Base-by-base conservation (phyloP, 2,113 vertebrate species). In the Martes martes region DNA sequence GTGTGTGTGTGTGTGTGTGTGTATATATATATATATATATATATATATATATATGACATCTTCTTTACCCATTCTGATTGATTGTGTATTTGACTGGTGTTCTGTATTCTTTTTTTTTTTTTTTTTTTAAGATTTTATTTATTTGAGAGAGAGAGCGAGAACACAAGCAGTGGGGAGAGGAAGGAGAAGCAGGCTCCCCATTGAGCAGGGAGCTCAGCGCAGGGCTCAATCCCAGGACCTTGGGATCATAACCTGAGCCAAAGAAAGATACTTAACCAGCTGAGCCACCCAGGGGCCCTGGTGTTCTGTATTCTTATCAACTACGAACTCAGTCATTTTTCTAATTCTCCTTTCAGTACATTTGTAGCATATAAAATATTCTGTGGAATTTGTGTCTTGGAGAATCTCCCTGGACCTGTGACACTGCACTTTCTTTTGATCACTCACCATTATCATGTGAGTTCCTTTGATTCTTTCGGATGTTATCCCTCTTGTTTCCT, bases 1-100 rank as follows among this genome's bases (percentile, higher is more conserved):
- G 4, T 15, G 1, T 52, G 4, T 52, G 1, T 52, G 15, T 52
- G 39, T 15, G 4, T 15, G 1, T 52, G 4, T 52, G 1, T 52
- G 15, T 52, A 39, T 50, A 52, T 52, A 52, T 52, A 4, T 15
- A 52, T 14, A n/a, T n/a, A n/a, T n/a, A 50, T 52, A 52, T 14
- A 15, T 15, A 52, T 52, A 0, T 52, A 52, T 15, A 52, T 52
- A 15, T 52, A 15, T 52, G 1, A 55, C 16, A n/a, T 69, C 67
- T 69, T 69, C 8, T 69, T 69, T 36, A 11, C 10, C 67, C 18
- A 69, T 36, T 69, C n/a, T 36, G 67, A 69, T 67, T 67, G 15
- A 67, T 19, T 69, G 67, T 36, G 8, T 69, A 69, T 69, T 69
- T 69, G 67, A n/a, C n/a, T n/a, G 67, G 8, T 69, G 8, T 69